These are phyloP conservation scores for Rhagoletis zephyria DNA, from an alignment of 1,140 invertebrate genomes.

Conservation along the genomic window DNA sequence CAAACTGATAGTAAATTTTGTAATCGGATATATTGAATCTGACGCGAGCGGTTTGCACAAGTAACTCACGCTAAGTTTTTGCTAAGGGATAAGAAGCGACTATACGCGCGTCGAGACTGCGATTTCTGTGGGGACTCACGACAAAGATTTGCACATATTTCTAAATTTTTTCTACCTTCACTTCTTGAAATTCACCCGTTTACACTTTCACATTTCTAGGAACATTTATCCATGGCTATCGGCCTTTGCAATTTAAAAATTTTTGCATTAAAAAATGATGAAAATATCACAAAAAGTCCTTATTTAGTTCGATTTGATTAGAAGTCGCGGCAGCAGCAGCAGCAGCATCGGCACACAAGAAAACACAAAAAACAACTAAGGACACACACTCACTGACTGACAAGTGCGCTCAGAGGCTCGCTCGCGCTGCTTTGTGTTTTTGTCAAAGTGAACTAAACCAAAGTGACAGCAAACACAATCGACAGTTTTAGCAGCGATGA, in stretches of 20 bases:
- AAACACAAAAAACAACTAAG: constrained; percentile 42
- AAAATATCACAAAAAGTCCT: constrained; percentile 50
- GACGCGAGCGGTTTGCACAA: neutral
- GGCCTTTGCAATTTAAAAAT: neutral
- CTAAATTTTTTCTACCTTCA: neutral
- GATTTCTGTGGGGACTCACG: neutral
- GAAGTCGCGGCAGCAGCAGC: constrained; percentile 48
- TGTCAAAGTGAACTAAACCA: constrained; percentile 50
- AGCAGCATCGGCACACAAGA: constrained; percentile 19
- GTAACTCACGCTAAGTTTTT: neutral
- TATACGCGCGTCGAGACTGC: neutral
- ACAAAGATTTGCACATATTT: constrained; percentile 32
- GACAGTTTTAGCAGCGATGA: constrained; percentile 32
- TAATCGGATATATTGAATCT: neutral
- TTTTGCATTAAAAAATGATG: neutral
- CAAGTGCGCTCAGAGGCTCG: constrained; percentile 23
- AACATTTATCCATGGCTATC: constrained; percentile 25
- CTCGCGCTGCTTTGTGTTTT: constrained; percentile 43
- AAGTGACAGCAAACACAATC: constrained; percentile 44
- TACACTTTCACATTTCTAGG: constrained; percentile 45
- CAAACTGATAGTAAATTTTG: neutral
- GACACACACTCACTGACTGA: constrained; percentile 9
- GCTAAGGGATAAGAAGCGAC: neutral
- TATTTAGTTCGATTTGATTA: constrained; percentile 52
- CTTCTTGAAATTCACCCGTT: neutral